Base-by-base conservation (phyloP, 2,113 vertebrate genomes). In the Hoplias malabaricus region DNA sequence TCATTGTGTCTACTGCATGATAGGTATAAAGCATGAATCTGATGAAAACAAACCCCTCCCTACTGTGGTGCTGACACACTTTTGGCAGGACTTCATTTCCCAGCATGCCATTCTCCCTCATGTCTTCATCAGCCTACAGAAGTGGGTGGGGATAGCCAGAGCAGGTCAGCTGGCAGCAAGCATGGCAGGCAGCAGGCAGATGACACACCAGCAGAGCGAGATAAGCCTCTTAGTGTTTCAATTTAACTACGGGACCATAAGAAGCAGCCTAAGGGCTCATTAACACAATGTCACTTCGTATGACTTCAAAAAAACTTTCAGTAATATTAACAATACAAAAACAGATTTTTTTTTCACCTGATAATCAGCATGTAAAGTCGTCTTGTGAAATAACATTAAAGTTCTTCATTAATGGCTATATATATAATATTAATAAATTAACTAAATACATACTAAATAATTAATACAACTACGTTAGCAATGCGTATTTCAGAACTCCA, bases 141-240 rank as follows among this genome's bases (percentile, higher is more conserved):
- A 61, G 71, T 57, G 65, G 50, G 16, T 13, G 4, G 5, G 21
- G 69, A 34, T 36, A 36, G 38, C 11, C 31, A 48, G 31, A 38
- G 75, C 43, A 73, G 77, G 80, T 77, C 74, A 78, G 65, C 42
- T 80, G 79, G 61, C 57, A 75, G 70, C 54, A 38, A 31, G 72
- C 50, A 42, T 29, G 27, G 46, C 33, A 54, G 46, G 25, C 67
- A 63, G 53, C 69, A 77, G 67, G 69, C 46, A 69, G 69, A 57
- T 76, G 69, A 77, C 69, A 54, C 69, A 36, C 38, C 75, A 82
- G 38, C 72, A 67, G 54, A 63, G 23, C 54, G 66, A 34, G 36
- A 57, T 86, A 84, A 80, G 80, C 83, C 80, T 86, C 57, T 83
- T 79, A 83, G 7, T 67, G 71, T 48, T 78, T 65, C 34, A 68